Evolutionary conservation across 2,888 invertebrate species (phyloP), one percentile per base, ranked within the genome.

Genomic region (Limenitis arthemis): DNA sequence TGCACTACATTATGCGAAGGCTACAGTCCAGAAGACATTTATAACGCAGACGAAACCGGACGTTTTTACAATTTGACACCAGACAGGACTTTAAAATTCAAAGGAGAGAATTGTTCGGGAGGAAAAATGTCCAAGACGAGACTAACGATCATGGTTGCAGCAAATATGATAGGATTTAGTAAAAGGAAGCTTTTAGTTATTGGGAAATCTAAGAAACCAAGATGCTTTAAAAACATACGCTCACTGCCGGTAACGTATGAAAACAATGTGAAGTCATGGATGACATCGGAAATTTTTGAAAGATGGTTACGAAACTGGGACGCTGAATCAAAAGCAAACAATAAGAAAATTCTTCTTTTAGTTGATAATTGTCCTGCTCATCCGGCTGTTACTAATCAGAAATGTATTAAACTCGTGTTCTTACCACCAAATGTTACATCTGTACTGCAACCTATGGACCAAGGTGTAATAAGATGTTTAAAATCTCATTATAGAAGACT

Each of bases 221-320:
- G 58, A 51, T 63, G 60, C 56, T 65, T 62, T 54, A 60, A 51
- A 51, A 58, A 49, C 49, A 36, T 47, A 28, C 33, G n/a, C 4
- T n/a, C 8, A 36, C 37, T 38, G 58, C 41, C 41, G 8, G 55
- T 67, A 29, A 59, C 53, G 55, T 73, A 71, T 58, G 61, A 60
- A 55, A 55, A 59, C 36, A 72, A 72, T 49, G 59, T 47, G 42
- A 72, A 54, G 51, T 64, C 71, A 20, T 73, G 72, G 73, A 75
- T 78, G 72, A 75, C 68, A 46, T 57, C 56, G 11, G 52, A 61
- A 36, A 50, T 61, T 61, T 63, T 62, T 57, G 54, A 57, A 58
- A 56, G 54, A 59, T 56, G 60, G 54, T 44, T 71, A 28, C 56
- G 63, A 48, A 51, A 44, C 56, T 61, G 68, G 70, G 59, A 64